phyloP scores from a whole-genome alignment of 2,888 invertebrate species.

The Machimus atricapillus region DNA sequence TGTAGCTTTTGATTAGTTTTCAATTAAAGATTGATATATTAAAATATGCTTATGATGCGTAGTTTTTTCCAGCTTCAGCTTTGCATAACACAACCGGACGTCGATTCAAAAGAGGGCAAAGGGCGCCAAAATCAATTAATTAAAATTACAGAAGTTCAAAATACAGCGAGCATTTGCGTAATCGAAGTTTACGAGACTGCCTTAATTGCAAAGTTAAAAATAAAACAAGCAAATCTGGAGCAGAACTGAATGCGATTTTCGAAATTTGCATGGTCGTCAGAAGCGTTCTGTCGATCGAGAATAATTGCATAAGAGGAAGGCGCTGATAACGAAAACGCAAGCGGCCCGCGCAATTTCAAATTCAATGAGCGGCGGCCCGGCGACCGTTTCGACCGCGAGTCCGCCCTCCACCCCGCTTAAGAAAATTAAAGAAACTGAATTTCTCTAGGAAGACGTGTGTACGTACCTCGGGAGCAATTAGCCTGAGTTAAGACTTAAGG shows the following conservation, averaged over 20 bases:
- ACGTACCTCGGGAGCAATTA: slow-evolving; percentile 33
- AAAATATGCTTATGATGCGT: background rate
- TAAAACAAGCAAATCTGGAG: background rate
- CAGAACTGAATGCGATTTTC: background rate
- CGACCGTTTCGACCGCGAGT: background rate
- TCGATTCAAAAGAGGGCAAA: background rate
- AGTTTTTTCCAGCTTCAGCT: background rate
- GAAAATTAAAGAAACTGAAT: background rate
- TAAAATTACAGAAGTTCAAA: background rate
- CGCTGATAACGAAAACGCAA: background rate
- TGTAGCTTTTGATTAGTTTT: too few species aligned
- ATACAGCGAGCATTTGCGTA: background rate
- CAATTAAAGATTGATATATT: background rate
- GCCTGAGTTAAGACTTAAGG: background rate
- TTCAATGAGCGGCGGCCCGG: background rate
- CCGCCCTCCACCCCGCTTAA: background rate
- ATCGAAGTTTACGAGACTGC: background rate
- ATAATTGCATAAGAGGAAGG: background rate
- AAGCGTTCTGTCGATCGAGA: background rate
- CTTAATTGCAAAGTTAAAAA: background rate
- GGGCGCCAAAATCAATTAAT: background rate
- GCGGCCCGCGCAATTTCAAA: background rate
- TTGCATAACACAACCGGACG: background rate
- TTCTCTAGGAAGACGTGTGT: background rate
- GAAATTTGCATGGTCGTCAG: background rate